A percentile compares a stretch with the other conserved stretches of the same genome.
phyloP scores from a whole-genome alignment of 1,140 invertebrate species.

The Euura saliciscinereae region DNA sequence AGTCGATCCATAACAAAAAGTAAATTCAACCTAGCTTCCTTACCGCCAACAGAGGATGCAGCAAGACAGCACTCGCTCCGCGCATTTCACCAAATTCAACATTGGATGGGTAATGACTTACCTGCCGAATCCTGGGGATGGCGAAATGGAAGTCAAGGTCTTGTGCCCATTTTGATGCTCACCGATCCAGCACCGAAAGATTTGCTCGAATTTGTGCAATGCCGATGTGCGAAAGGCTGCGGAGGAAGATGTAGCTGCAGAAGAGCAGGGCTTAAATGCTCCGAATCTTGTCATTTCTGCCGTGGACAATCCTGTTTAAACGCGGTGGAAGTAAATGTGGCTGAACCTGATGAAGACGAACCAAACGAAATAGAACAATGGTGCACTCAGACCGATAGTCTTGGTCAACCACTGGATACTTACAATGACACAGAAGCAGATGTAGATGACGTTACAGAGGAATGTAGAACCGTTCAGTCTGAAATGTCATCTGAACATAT shows the following conservation, averaged over 20 bases:
- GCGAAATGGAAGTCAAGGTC: neutral
- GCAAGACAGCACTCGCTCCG: neutral
- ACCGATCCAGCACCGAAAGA: slow-evolving; percentile 23
- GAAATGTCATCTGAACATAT: no score
- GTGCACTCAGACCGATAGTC: no score
- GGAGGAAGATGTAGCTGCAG: slow-evolving; percentile 36
- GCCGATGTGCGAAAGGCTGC: slow-evolving; percentile 38
- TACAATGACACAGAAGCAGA: no score
- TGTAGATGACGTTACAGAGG: no score
- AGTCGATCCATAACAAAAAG: neutral
- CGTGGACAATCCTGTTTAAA: slow-evolving; percentile 28
- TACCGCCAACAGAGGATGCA: neutral
- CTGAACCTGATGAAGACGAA: neutral
- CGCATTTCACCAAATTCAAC: neutral
- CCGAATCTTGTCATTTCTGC: slow-evolving; percentile 39
- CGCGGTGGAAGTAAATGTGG: slow-evolving; percentile 21
- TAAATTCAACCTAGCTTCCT: no score
- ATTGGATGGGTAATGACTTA: neutral
- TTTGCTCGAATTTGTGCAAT: slow-evolving; percentile 41
- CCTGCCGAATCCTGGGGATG: neutral
- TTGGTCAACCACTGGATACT: no score
- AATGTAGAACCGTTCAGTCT: no score
- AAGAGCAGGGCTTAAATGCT: slow-evolving; percentile 43
- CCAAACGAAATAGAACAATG: slow-evolving; percentile 15
- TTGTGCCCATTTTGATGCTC: neutral